Percentiles rank a stretch among this genome's conserved stretches.
phyloP scores from a whole-genome alignment of 1,140 invertebrate species.

The Drosophila obscura region DNA sequence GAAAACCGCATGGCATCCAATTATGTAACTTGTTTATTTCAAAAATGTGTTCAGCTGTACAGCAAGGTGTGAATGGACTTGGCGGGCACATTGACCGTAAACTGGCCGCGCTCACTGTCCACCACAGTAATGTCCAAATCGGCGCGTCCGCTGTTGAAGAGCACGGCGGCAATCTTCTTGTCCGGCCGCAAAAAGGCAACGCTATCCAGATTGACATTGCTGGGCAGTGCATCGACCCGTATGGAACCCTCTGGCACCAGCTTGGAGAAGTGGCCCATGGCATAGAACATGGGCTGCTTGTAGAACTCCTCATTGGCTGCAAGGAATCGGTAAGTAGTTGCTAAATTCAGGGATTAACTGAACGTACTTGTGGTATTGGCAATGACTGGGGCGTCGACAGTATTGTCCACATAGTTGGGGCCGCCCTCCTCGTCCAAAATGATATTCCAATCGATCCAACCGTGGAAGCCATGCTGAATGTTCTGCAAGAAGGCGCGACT shows the following conservation, averaged over 20 bases:
- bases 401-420: slow-evolving; percentile 91
- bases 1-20: no score
- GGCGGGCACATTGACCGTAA: slow-evolving; percentile 65
- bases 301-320: slow-evolving; percentile 88
- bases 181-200: slow-evolving; percentile 87
- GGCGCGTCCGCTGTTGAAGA: slow-evolving; percentile 86
- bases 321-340: background rate
- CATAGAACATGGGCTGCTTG: slow-evolving; percentile 95
- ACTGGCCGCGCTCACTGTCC: slow-evolving; percentile 57
- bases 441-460: slow-evolving; percentile 96
- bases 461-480: slow-evolving; percentile 88
- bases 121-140: slow-evolving; percentile 59
- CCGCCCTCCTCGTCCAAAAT: slow-evolving; percentile 90
- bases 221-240: slow-evolving; percentile 81
- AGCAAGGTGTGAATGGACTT: slow-evolving; percentile 76
- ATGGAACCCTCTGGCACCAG: slow-evolving; percentile 88
- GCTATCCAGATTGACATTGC: slow-evolving; percentile 66
- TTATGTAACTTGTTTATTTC: slow-evolving; percentile 9
- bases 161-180: slow-evolving; percentile 85
- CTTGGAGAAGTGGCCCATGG: slow-evolving; percentile 93
- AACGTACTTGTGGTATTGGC: slow-evolving; percentile 85
- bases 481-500: slow-evolving; percentile 85
- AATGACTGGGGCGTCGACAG: slow-evolving; percentile 91
- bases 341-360: background rate
- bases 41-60: slow-evolving; percentile 49